Conservation (phyloP, 2,797 vertebrate genomes). For the Clarias pachynema region DNA sequence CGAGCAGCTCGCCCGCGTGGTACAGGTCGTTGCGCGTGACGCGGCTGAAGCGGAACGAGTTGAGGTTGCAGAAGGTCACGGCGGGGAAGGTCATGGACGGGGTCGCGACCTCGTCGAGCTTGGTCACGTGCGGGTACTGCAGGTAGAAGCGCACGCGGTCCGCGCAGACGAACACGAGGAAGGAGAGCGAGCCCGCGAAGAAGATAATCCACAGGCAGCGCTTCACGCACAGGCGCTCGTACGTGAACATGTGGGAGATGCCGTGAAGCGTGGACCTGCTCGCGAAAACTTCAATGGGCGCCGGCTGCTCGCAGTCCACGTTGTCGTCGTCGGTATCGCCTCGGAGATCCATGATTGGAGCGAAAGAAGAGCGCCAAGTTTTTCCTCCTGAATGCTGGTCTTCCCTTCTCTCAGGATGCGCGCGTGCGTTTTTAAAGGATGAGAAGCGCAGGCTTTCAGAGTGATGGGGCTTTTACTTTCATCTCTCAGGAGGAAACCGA, state of each 20-base stretch:
- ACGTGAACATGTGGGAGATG: slow-evolving; percentile 97
- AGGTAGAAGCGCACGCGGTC: slow-evolving; percentile 96
- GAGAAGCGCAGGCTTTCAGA: not conserved
- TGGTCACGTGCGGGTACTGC: slow-evolving; percentile 95
- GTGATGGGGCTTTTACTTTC: slow-evolving; percentile 16
- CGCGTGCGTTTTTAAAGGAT: not conserved
- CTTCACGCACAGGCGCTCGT: slow-evolving; percentile 89
- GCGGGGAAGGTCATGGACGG: slow-evolving; percentile 87
- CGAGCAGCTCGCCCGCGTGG: slow-evolving; percentile 94
- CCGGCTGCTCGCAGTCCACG: slow-evolving; percentile 84
- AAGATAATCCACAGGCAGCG: slow-evolving; percentile 92
- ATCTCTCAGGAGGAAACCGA: slow-evolving; percentile 5
- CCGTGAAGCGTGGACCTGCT: slow-evolving; percentile 97
- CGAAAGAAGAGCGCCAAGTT: slow-evolving; percentile 1
- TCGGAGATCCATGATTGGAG: slow-evolving; percentile 86
- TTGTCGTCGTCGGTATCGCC: slow-evolving; percentile 88
- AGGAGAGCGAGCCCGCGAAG: slow-evolving; percentile 88
- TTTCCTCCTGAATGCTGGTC: slow-evolving; percentile 3
- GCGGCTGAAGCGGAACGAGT: slow-evolving; percentile 93
- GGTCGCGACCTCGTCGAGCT: slow-evolving; percentile 92
- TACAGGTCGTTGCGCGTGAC: slow-evolving; percentile 98
- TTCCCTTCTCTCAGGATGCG: not conserved
- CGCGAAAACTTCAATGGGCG: slow-evolving; percentile 94
- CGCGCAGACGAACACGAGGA: slow-evolving; percentile 89
- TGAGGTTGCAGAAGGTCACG: slow-evolving; percentile 98